Evolutionary conservation across 2,888 invertebrate species (phyloP).

Genomic region (Brachyptera putata): DNA sequence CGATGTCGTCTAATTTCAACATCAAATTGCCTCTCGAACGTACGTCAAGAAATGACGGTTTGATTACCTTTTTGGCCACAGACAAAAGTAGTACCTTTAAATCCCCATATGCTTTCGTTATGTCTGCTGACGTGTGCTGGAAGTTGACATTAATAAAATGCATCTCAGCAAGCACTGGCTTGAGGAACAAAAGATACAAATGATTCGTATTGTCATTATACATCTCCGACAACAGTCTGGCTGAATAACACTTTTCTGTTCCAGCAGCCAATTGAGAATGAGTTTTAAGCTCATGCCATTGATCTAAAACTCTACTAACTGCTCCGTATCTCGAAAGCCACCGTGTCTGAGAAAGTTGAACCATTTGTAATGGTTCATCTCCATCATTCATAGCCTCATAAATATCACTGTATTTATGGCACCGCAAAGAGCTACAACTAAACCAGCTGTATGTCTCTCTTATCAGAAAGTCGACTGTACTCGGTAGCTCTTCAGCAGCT

Average conservation of each 20-base stretch:
- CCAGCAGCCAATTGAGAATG: too few species aligned
- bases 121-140: conserved; percentile 32
- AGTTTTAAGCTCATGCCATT: too few species aligned
- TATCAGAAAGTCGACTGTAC: neutral
- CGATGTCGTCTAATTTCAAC: neutral
- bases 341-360: too few species aligned
- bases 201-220: conserved; percentile 32
- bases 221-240: conserved; percentile 32
- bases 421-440: neutral
- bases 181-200: conserved; percentile 35
- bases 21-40: neutral
- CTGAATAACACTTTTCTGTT: conserved; percentile 34
- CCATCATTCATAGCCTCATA: neutral
- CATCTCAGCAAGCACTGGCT: conserved; percentile 33
- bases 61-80: too few species aligned
- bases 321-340: too few species aligned
- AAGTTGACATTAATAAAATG: conserved; percentile 31
- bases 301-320: too few species aligned
- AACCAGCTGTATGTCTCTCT: neutral
- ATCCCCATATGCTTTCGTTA: conserved; percentile 30
- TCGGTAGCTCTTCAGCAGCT: neutral
- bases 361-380: too few species aligned
- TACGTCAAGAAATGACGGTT: too few species aligned
- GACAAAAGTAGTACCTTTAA: too few species aligned
- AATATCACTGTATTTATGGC: neutral